Conservation (phyloP, 2,113 vertebrate species). For the Grus americana region DNA sequence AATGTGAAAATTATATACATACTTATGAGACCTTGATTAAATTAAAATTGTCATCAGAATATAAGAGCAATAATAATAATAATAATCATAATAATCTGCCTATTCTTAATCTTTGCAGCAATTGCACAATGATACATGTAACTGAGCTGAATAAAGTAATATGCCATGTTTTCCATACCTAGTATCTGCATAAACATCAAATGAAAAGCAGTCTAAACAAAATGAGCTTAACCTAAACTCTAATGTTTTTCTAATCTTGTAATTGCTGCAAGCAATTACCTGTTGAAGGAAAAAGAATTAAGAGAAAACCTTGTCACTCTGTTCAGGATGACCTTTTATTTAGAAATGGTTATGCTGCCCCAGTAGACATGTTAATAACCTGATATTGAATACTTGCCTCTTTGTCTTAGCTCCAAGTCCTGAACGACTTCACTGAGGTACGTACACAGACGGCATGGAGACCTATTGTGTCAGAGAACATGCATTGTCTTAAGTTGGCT, state of each 20-base stretch:
- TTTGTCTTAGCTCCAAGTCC: neutral
- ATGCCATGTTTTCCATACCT: neutral
- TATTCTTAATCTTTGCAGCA: neutral
- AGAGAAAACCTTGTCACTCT: neutral
- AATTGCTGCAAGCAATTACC: neutral
- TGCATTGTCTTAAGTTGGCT: neutral
- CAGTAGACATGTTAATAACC: neutral
- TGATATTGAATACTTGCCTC: neutral
- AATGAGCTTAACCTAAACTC: neutral
- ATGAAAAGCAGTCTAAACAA: neutral
- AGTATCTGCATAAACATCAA: neutral
- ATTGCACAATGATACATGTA: fast-evolving
- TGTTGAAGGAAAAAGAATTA: neutral
- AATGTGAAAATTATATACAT: neutral
- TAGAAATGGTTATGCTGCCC: neutral
- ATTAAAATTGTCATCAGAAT: neutral
- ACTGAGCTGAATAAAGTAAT: neutral
- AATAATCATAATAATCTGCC: neutral
- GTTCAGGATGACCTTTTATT: neutral
- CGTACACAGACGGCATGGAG: neutral
- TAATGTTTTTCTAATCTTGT: neutral
- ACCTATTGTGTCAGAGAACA: neutral
- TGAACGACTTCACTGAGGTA: neutral
- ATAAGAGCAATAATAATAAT: neutral
- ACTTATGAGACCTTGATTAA: neutral